Base-by-base conservation (phyloP, 2,888 invertebrate species). In the Tipula vernalis region DNA sequence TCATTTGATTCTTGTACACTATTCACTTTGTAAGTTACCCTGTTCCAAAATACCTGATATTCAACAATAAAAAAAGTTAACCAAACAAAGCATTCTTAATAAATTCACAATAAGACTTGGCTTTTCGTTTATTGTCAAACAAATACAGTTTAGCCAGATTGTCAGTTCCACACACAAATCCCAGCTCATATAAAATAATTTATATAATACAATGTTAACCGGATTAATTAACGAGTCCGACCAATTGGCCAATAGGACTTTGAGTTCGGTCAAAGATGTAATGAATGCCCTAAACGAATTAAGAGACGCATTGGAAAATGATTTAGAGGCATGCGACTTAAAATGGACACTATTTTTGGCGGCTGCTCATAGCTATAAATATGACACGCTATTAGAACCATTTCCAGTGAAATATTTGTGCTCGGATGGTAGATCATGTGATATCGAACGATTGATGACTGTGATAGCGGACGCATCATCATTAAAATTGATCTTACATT, bases 321-420 rank as follows among this genome's bases (percentile, higher is more conserved):
- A 94, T 90, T 92, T 93, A 83, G 91, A 93, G 88, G 93, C 93
- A 12, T 93, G 94, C 86, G 97, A 97, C 91, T 92, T 96, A 15
- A 95, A 95, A 90, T 95, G 96, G 94, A 95, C 96, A 87, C 91
- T 97, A 85, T 96, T 97, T 90, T 94, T 95, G 36, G 94, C 96
- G 15, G 96, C 97, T 2, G 94, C 95, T 41, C 93, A 94, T 88
- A 96, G 96, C 88, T 96, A 96, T 90, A 94, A 95, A 89, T 95
- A 94, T 89, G 95, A 96, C 90, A 93, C 94, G 85, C 94, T 95
- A 88, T 92, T 97, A 0, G 93, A 94, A 89, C 97, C 97, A 3
- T 96, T 95, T 91, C 97, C 97, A 51, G 94, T 95, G 1, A 93
- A 93, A 90, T 96, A 94, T 89, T 91, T 93, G 87, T 87, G 91